Evolutionary conservation across 2,797 vertebrate genomes (phyloP).

Genomic region (Falco rusticolus): DNA sequence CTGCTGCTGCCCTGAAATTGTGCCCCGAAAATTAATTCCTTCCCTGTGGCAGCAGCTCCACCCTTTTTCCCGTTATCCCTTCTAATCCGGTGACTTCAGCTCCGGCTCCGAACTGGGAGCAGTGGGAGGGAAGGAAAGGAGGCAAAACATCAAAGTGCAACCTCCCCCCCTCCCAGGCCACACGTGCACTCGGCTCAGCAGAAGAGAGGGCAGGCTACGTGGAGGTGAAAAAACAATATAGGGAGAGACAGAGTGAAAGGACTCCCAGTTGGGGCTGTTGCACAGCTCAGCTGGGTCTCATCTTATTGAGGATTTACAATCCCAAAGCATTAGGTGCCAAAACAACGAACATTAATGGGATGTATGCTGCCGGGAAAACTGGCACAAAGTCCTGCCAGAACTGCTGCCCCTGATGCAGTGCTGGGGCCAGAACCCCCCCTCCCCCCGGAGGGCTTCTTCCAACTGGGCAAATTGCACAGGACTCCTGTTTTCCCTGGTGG

Average conservation of each 20-base stretch:
- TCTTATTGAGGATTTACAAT: neutral
- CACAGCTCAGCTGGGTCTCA: neutral
- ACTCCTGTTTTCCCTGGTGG: neutral
- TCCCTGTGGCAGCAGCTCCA: neutral
- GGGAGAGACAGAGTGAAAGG: neutral
- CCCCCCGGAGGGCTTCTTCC: neutral
- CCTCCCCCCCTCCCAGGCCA: neutral
- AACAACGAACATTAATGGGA: neutral
- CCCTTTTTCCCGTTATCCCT: constrained; percentile 49
- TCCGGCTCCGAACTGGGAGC: constrained; percentile 27
- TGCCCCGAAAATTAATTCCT: neutral
- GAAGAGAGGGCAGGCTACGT: neutral
- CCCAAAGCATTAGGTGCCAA: neutral
- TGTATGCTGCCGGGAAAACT: neutral
- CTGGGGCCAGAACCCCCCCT: neutral
- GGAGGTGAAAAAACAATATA: neutral
- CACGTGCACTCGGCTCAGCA: neutral
- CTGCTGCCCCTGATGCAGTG: rapidly evolving
- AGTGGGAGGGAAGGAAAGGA: constrained; percentile 43
- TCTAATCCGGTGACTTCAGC: constrained; percentile 43
- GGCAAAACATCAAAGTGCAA: constrained; percentile 22
- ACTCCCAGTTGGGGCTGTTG: neutral
- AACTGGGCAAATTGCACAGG: neutral
- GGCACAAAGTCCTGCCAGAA: neutral
- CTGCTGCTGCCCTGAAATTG: neutral